These are phyloP conservation scores for Crocidura indochinensis DNA, from an alignment of 2,797 vertebrate genomes.

Conservation along the genomic window DNA sequence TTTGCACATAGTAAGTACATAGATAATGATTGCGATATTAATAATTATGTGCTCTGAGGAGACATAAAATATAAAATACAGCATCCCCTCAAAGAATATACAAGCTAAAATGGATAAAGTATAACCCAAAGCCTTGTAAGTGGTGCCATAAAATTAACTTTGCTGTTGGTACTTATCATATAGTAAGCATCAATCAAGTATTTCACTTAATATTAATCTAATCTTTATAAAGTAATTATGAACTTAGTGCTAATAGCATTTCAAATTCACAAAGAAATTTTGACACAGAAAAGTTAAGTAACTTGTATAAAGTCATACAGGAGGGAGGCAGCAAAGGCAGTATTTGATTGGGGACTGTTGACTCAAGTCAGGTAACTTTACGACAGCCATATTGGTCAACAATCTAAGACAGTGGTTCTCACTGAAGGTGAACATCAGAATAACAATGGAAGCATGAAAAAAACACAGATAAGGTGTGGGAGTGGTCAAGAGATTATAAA, in stretches of 20 bases:
- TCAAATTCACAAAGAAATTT: not conserved
- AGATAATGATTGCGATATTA: conserved; percentile 34
- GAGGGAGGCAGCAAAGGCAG: not conserved
- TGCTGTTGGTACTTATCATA: not conserved
- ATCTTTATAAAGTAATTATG: not conserved
- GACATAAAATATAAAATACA: not conserved
- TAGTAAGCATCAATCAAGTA: not conserved
- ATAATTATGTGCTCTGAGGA: not conserved
- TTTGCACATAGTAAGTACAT: not conserved
- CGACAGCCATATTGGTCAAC: not conserved
- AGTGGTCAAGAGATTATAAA: too few relatives aligned
- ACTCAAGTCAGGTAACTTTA: not conserved
- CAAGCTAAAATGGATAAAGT: conserved; percentile 19
- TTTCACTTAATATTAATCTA: conserved; percentile 22
- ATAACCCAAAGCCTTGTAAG: not conserved
- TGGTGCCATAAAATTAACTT: not conserved
- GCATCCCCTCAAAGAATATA: not conserved
- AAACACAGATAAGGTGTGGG: not conserved
- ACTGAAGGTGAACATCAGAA: not conserved
- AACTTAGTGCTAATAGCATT: not conserved
- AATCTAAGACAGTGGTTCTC: not conserved
- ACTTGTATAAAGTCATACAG: conserved; percentile 1
- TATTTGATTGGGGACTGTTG: not conserved
- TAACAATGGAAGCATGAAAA: not conserved
- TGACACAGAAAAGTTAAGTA: conserved; percentile 3